Evolutionary conservation across 2,888 invertebrate species (phyloP).

Genomic region (Drosophila phalerata): DNA sequence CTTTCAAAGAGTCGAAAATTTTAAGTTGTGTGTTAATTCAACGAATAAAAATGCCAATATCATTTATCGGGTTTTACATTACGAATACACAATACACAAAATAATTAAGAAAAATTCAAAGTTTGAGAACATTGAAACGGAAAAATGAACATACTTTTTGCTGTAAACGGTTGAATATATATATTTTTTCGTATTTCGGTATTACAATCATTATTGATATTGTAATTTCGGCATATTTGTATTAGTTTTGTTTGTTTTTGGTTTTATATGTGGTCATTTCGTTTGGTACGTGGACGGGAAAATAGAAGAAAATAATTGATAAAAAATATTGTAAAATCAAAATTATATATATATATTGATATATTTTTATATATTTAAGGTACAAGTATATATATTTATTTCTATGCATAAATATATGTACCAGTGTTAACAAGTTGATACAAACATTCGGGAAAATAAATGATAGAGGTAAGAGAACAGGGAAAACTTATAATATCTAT

Average conservation of each 20-base stretch:
- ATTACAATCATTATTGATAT: slow-evolving; percentile 32
- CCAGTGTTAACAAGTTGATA: slow-evolving; percentile 15
- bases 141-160: slow-evolving; percentile 76
- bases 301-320: slow-evolving; percentile 73
- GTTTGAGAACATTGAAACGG: slow-evolving; percentile 31
- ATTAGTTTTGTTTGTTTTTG: background rate
- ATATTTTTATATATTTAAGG: slow-evolving; percentile 24
- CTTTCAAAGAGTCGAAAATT: slow-evolving; percentile 13
- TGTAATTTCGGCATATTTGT: slow-evolving; percentile 27
- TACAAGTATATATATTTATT: slow-evolving; percentile 6
- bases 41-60: slow-evolving; percentile 39
- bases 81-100: slow-evolving; percentile 40
- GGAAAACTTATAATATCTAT: background rate
- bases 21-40: slow-evolving; percentile 25
- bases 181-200: slow-evolving; percentile 15
- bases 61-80: slow-evolving; percentile 32
- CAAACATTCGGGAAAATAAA: background rate
- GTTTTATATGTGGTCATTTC: slow-evolving; percentile 51
- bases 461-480: background rate
- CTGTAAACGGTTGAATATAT: slow-evolving; percentile 61
- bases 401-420: slow-evolving; percentile 1
- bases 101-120: slow-evolving; percentile 31
- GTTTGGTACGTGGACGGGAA: slow-evolving; percentile 63
- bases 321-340: slow-evolving; percentile 68
- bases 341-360: slow-evolving; percentile 43